Conservation (phyloP, 2,113 vertebrate species). For the Lates calcarifer region DNA sequence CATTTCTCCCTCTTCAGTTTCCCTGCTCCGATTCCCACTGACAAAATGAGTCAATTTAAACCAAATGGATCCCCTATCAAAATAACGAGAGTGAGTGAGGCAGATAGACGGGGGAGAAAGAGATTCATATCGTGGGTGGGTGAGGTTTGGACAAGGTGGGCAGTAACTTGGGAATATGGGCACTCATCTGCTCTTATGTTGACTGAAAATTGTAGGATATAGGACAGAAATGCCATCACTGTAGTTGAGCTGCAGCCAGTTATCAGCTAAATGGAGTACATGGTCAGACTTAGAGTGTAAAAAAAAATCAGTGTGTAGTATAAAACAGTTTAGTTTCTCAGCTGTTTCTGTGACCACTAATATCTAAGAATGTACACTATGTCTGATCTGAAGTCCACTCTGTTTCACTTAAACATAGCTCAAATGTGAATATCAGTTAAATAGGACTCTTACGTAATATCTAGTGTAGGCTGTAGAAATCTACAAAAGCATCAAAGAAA, state of each 20-base stretch:
- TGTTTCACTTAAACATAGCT: background rate
- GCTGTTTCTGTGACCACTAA: background rate
- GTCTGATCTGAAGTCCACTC: background rate
- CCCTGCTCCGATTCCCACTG: conserved; percentile 69
- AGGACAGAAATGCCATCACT: conserved; percentile 27
- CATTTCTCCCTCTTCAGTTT: conserved; percentile 57
- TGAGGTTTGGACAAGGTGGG: conserved; percentile 63
- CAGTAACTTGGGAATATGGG: conserved; percentile 43
- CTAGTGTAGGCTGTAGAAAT: background rate
- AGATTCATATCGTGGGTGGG: conserved; percentile 49
- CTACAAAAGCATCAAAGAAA: background rate
- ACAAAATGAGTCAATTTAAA: conserved; percentile 84
- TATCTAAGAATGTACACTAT: background rate
- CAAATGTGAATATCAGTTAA: background rate
- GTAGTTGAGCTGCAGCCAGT: conserved; percentile 2
- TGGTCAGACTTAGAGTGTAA: background rate
- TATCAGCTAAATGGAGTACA: conserved; percentile 23
- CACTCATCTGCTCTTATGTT: conserved; percentile 35
- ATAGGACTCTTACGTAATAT: background rate
- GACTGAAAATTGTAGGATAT: conserved; percentile 51
- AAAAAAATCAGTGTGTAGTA: background rate
- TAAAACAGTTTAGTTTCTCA: background rate
- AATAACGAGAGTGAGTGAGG: conserved; percentile 69
- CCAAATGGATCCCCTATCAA: conserved; percentile 76
- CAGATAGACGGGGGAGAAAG: conserved; percentile 44